phyloP scores from a whole-genome alignment of 2,797 vertebrate species.

The Galaxias olidus region DNA sequence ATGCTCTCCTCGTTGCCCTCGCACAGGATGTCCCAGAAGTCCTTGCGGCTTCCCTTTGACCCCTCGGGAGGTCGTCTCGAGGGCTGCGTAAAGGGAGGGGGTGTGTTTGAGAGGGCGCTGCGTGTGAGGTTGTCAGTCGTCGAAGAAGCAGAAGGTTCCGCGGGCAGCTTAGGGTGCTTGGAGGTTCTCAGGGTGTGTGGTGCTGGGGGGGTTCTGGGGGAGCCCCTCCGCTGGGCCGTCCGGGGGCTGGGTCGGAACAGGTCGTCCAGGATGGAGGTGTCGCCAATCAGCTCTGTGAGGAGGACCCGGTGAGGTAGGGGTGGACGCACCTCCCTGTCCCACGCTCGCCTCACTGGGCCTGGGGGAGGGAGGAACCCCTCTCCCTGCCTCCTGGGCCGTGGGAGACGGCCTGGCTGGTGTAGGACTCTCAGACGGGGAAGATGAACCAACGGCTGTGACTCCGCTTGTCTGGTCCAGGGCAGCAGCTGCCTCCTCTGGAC shows the following conservation, averaged over 20 bases:
- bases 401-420: constrained; percentile 44
- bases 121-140: not conserved
- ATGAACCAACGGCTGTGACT: constrained; percentile 57
- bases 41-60: constrained; percentile 77
- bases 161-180: not conserved
- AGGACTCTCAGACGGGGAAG: constrained; percentile 42
- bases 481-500: constrained; percentile 48
- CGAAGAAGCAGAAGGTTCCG: not conserved
- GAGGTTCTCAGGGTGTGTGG: not conserved
- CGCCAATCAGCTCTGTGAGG: constrained; percentile 85
- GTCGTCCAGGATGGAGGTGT: constrained; percentile 89
- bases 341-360: constrained; percentile 11
- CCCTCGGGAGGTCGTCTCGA: constrained; percentile 38
- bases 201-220: constrained; percentile 15
- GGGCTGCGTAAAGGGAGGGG: not conserved
- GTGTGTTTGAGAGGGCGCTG: not conserved
- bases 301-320: constrained; percentile 51
- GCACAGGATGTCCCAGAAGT: constrained; percentile 94
- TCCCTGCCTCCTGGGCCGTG: constrained; percentile 33
- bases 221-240: constrained; percentile 13
- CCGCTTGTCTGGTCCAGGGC: constrained; percentile 44
- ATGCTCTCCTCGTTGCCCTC: constrained; percentile 88
- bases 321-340: constrained; percentile 20
- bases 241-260: constrained; percentile 78
- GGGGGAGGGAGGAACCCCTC: constrained; percentile 26